Evolutionary conservation across 1,140 invertebrate genomes (phyloP).

Genomic region (Lepidurus couesii): DNA sequence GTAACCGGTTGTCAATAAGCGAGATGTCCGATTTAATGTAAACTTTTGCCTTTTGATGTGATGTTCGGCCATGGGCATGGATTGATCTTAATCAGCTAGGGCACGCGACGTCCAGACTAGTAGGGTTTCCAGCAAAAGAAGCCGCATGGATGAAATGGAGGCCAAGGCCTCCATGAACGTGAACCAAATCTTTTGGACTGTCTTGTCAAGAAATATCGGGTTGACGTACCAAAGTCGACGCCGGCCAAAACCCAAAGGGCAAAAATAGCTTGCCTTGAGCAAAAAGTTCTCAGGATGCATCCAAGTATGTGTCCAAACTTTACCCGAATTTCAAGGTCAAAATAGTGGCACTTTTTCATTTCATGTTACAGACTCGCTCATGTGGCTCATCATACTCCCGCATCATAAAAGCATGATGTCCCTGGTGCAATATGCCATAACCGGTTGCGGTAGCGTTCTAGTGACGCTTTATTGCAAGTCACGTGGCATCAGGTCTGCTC

Average conservation of each 20-base stretch:
- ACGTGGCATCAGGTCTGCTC: not conserved
- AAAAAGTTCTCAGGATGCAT: not conserved
- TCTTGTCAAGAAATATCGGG: not conserved
- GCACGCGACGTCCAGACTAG: not conserved
- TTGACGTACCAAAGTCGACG: not conserved
- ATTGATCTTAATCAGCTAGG: not conserved
- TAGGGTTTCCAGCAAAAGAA: not conserved
- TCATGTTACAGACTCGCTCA: not conserved
- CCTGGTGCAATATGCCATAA: not conserved
- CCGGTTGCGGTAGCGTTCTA: not conserved
- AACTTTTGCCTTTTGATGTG: too few species aligned
- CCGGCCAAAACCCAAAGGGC: not conserved
- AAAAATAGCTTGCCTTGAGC: not conserved
- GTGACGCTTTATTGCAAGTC: not conserved
- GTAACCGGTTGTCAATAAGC: too few species aligned
- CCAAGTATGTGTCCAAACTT: not conserved
- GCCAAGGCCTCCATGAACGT: not conserved
- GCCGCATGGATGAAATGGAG: not conserved
- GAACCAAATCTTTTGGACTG: not conserved
- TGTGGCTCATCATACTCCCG: not conserved
- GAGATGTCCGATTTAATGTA: too few species aligned
- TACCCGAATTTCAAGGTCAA: not conserved
- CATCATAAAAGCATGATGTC: not conserved
- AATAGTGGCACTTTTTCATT: not conserved
- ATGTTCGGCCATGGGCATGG: too few species aligned